A percentile compares a stretch with the other conserved stretches of the same genome.
phyloP scores from a whole-genome alignment of 2,113 vertebrate genomes.

The Leuciscus idus region DNA sequence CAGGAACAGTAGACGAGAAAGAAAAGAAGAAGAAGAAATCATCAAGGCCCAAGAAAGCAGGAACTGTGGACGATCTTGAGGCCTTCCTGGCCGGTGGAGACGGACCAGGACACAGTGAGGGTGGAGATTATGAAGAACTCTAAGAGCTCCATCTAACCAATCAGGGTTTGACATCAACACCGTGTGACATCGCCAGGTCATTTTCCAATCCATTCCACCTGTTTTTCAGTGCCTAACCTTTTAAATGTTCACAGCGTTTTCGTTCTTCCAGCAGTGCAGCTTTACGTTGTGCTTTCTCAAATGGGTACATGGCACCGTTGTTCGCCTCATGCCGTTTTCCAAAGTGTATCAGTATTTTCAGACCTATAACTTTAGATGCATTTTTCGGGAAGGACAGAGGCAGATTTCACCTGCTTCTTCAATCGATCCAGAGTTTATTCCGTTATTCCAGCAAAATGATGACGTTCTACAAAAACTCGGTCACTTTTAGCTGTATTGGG shows the following conservation, averaged over 20 bases:
- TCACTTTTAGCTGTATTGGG: neutral
- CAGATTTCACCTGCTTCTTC: neutral
- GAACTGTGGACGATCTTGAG: conserved; percentile 79
- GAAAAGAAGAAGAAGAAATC: conserved; percentile 68
- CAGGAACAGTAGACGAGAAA: conserved; percentile 57
- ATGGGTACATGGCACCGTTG: neutral
- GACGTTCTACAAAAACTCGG: neutral
- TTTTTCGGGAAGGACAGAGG: neutral
- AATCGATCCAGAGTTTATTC: neutral
- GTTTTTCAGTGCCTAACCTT: conserved; percentile 38
- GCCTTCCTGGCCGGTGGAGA: conserved; percentile 80
- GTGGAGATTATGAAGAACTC: conserved; percentile 85
- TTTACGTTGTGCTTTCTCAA: neutral
- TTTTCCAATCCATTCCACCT: conserved; percentile 30
- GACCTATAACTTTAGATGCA: neutral
- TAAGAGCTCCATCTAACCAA: conserved; percentile 52
- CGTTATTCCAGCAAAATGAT: neutral
- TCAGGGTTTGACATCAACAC: conserved; percentile 24
- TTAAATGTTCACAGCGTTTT: neutral
- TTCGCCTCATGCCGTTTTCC: neutral
- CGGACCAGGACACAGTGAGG: conserved; percentile 61
- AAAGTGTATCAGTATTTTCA: neutral
- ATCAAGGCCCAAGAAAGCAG: conserved; percentile 68
- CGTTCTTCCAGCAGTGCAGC: neutral
- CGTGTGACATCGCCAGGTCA: conserved; percentile 1